A percentile compares a stretch with the other conserved stretches of the same genome.
These are phyloP conservation scores for Selenia dentaria DNA, from an alignment of 2,888 invertebrate genomes.

Conservation along the genomic window DNA sequence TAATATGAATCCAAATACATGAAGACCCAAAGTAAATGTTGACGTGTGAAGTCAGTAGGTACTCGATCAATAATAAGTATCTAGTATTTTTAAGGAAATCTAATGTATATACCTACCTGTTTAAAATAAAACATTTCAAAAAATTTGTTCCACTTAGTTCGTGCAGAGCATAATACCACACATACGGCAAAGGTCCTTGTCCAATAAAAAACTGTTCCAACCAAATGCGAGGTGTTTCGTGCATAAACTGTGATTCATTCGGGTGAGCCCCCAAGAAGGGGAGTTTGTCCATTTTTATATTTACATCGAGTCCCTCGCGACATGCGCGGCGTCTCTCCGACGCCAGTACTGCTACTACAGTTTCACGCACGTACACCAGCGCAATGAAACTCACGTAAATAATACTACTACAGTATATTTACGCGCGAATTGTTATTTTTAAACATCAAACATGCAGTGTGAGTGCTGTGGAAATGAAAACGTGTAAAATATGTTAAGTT, in stretches of 20 bases:
- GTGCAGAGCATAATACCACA: too few species aligned
- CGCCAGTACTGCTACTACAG: slow-evolving; percentile 79
- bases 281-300: slow-evolving; percentile 84
- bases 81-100: too few species aligned
- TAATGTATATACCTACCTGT: too few species aligned
- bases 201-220: slow-evolving; percentile 51
- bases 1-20: too few species aligned
- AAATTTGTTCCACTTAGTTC: too few species aligned
- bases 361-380: slow-evolving; percentile 79
- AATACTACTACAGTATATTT: slow-evolving; percentile 78
- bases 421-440: slow-evolving; percentile 70
- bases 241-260: slow-evolving; percentile 77
- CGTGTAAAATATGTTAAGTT: slow-evolving; percentile 51
- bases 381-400: slow-evolving; percentile 78
- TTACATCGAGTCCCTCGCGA: slow-evolving; percentile 80
- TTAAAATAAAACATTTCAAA: too few species aligned
- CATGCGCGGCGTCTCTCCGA: slow-evolving; percentile 78
- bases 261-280: slow-evolving; percentile 79
- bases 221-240: slow-evolving; percentile 56
- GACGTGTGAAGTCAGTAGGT: too few species aligned
- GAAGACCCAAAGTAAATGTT: too few species aligned
- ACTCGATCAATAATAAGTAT: too few species aligned
- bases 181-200: slow-evolving; percentile 43
- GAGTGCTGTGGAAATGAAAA: slow-evolving; percentile 51
- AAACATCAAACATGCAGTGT: slow-evolving; percentile 54